Evolutionary conservation across 2,888 invertebrate species (phyloP).

Genomic region (Dolomedes plantarius): DNA sequence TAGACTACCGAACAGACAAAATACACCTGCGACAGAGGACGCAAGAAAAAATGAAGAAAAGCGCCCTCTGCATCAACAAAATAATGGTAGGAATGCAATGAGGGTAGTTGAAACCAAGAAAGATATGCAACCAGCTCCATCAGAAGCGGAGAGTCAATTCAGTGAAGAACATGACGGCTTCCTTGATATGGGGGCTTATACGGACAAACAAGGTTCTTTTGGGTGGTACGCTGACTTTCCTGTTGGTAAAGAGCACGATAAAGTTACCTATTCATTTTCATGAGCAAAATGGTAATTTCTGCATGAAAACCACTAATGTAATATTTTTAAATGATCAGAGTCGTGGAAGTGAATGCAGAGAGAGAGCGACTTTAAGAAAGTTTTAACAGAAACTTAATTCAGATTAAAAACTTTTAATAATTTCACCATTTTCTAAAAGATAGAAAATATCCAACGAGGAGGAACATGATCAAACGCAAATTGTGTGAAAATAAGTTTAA

Average conservation of each 20-base stretch:
- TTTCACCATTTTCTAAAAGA: no score
- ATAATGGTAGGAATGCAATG: neutral
- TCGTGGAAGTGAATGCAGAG: no score
- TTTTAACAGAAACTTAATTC: no score
- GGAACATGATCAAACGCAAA: no score
- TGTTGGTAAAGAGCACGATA: slow-evolving; percentile 65
- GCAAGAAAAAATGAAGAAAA: neutral
- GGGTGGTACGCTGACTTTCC: slow-evolving; percentile 73
- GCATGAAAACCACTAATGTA: no score
- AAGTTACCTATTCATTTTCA: slow-evolving; percentile 48
- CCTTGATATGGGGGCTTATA: slow-evolving; percentile 73
- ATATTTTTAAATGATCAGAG: no score
- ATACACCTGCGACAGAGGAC: neutral
- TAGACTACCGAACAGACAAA: no score
- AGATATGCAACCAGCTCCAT: neutral
- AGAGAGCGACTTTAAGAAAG: no score
- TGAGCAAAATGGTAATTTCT: neutral
- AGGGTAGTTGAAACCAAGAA: neutral
- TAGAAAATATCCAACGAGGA: no score
- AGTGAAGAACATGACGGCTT: slow-evolving; percentile 58
- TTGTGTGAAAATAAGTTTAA: no score
- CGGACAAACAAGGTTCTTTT: slow-evolving; percentile 72
- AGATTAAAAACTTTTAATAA: no score
- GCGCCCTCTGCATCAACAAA: neutral
- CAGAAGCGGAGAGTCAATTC: slow-evolving; percentile 1